A percentile compares a stretch with the other conserved stretches of the same genome.
These are phyloP conservation scores for Coilia nasus DNA, from an alignment of 2,797 vertebrate species.

Conservation along the genomic window DNA sequence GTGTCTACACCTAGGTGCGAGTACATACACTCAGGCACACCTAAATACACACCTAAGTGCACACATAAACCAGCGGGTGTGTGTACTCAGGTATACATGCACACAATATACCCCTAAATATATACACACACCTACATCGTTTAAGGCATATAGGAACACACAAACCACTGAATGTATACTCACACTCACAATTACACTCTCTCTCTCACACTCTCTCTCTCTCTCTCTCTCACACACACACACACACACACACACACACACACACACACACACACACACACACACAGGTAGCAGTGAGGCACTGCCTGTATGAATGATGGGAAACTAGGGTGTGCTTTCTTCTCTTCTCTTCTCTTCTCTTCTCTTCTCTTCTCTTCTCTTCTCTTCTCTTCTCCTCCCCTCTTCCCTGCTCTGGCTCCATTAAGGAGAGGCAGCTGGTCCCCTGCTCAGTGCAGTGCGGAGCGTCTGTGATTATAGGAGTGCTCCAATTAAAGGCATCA, in stretches of 20 bases:
- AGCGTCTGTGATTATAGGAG: neutral
- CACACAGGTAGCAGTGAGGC: neutral
- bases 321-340: neutral
- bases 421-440: conserved; percentile 39
- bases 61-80: no score
- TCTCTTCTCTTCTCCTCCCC: neutral
- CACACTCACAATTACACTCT: no score
- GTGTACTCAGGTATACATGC: no score
- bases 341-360: no score
- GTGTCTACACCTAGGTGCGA: no score
- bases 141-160: no score
- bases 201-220: no score
- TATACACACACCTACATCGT: no score
- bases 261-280: conserved; percentile 18
- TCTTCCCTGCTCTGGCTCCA: neutral
- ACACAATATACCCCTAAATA: no score
- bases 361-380: neutral
- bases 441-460: neutral
- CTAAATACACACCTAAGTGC: no score
- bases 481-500: conserved; percentile 14
- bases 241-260: conserved; percentile 3
- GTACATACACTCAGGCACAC: no score
- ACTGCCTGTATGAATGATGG: neutral
- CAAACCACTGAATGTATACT: no score
- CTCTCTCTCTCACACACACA: neutral